Evolutionary conservation across 2,113 vertebrate genomes (phyloP), one percentile per base, ranked within the genome.

Genomic region (Notiomystis cincta): DNA sequence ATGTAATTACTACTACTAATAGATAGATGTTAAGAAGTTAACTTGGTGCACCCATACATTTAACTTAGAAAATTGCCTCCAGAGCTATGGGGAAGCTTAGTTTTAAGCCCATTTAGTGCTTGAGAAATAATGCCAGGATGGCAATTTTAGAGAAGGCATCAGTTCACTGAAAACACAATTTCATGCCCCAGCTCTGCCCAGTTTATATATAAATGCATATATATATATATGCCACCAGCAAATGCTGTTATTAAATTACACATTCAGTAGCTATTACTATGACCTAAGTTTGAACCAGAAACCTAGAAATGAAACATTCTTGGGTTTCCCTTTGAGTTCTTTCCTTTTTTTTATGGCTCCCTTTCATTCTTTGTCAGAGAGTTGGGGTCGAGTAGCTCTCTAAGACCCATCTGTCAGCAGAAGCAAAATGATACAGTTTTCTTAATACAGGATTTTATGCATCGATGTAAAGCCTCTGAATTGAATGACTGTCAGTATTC

Each of bases 241-340:
- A 72, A 65, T 82, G 77, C 44, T 75, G 56, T 92, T 95, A 71
- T 44, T 89, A 95, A 96, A 71, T 90, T 92, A 71, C 70, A 81
- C 5, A 13, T 94, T 82, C 70, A 57, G 79, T 83, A 95, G 91
- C 85, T 92, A 62, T 82, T 88, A 10, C 69, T 45, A 5, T 96
- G 92, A 96, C 90, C 95, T 60, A 12, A 37, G 65, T 88, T 96
- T 93, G 95, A 97, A 97, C 96, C 95, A 94, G 90, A 96, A 96
- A 88, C 90, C 85, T 90, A 95, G 67, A 96, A 95, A 96, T 92
- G 88, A 96, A 96, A 89, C 90, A 73, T 90, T 96, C 88, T 95
- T 90, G 40, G 51, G 90, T 92, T 97, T 96, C 90, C 47, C 60
- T 96, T 95, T 96, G 93, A 94, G 76, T 93, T 90, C 47, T 88